Evolutionary conservation across 2,888 invertebrate genomes (phyloP).

Genomic region (Sussaba pulchella): DNA sequence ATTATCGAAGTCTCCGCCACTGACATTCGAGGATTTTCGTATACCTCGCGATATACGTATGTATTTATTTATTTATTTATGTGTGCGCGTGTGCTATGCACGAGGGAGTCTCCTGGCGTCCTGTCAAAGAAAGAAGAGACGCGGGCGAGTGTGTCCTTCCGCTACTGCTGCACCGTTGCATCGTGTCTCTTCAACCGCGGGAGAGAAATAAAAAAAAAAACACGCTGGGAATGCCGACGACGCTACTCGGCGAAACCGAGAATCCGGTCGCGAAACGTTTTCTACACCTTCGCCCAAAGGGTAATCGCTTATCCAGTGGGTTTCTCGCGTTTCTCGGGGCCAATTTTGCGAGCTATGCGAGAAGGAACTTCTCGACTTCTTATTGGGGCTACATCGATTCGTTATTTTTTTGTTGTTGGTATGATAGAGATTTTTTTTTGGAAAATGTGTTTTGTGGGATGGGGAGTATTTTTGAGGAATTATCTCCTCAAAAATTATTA

Average conservation of each 20-base stretch:
- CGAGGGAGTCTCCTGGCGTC: constrained; percentile 9
- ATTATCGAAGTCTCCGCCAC: constrained; percentile 25
- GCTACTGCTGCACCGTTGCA: constrained; percentile 6
- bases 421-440: no score
- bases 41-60: not conserved
- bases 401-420: no score
- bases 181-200: not conserved
- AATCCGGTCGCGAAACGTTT: constrained; percentile 72
- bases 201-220: constrained; percentile 73
- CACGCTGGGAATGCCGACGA: constrained; percentile 79
- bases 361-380: not conserved
- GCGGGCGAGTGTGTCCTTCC: constrained; percentile 26
- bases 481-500: no score
- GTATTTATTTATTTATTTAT: not conserved
- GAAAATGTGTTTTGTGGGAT: no score
- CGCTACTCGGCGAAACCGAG: constrained; percentile 56
- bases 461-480: no score
- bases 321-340: not conserved
- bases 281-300: constrained; percentile 24
- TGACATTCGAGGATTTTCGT: constrained; percentile 11
- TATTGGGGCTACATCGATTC: no score
- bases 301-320: constrained; percentile 35
- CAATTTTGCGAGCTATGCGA: not conserved
- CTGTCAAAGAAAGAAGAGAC: constrained; percentile 28
- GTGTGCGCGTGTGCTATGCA: not conserved